Percentiles rank a stretch among this genome's conserved stretches.
These are phyloP conservation scores for Dascillus cervinus DNA, from an alignment of 2,888 invertebrate genomes.

Conservation along the genomic window DNA sequence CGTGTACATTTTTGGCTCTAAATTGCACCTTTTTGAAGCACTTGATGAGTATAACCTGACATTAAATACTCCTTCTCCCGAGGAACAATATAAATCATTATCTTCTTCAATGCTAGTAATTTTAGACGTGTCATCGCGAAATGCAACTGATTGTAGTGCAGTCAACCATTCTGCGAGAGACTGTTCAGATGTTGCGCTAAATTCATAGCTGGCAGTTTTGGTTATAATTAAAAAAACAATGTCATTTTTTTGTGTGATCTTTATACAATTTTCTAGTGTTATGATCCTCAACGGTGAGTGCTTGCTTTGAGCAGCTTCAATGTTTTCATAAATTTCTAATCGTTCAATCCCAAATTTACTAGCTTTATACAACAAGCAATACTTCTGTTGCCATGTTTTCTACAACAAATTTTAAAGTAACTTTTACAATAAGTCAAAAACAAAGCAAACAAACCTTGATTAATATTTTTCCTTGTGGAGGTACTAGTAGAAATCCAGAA, in stretches of 20 bases:
- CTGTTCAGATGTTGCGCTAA: constrained; percentile 59
- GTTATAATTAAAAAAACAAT: constrained; percentile 63
- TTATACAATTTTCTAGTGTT: constrained; percentile 80
- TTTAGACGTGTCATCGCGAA: constrained; percentile 55
- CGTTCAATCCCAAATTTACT: constrained; percentile 81
- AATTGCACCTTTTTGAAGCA: constrained; percentile 67
- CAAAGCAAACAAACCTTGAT: constrained; percentile 50
- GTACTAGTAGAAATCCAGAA: constrained; percentile 70
- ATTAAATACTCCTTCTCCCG: constrained; percentile 69
- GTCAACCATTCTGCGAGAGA: constrained; percentile 72
- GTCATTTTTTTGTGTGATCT: constrained; percentile 60
- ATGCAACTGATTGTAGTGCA: constrained; percentile 74
- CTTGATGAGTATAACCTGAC: constrained; percentile 72
- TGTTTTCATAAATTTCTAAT: constrained; percentile 76
- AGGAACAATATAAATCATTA: constrained; percentile 81
- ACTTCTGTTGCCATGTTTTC: constrained; percentile 81
- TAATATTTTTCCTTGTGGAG: constrained; percentile 71
- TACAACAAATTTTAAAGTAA: constrained; percentile 43
- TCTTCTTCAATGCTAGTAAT: constrained; percentile 68
- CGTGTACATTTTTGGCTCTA: constrained; percentile 61
- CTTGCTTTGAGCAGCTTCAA: constrained; percentile 52
- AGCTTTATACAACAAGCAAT: constrained; percentile 68
- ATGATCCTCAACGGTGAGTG: constrained; percentile 64
- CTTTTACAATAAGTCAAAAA: constrained; percentile 2
- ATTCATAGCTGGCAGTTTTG: constrained; percentile 54